phyloP scores from a whole-genome alignment of 2,888 invertebrate genomes.

The Asteroscopus sphinx region DNA sequence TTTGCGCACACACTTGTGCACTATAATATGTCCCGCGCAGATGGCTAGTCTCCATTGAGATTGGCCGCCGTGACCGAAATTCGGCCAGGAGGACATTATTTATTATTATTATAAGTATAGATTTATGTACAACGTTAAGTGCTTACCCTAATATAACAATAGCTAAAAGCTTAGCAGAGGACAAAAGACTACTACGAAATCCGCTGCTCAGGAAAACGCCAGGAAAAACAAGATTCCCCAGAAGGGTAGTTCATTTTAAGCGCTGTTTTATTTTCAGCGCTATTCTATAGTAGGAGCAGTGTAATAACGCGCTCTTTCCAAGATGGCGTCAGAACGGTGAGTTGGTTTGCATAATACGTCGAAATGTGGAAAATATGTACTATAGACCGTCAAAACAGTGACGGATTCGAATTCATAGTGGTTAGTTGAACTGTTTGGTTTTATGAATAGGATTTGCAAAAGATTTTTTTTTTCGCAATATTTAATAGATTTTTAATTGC shows the following conservation, averaged over 20 bases:
- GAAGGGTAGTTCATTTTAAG: slow-evolving; percentile 45
- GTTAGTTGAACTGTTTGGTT: too few species aligned
- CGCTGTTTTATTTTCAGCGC: slow-evolving; percentile 23
- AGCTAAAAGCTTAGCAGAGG: background rate
- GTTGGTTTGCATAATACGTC: slow-evolving; percentile 39
- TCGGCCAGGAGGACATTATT: too few species aligned
- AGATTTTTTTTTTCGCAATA: too few species aligned
- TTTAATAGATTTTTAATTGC: too few species aligned
- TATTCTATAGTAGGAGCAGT: slow-evolving; percentile 6
- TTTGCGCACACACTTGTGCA: too few species aligned
- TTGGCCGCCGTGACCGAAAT: too few species aligned
- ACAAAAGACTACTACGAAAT: slow-evolving; percentile 20
- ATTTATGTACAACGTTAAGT: too few species aligned
- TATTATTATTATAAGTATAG: too few species aligned
- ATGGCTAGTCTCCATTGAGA: too few species aligned
- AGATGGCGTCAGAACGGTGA: slow-evolving; percentile 28
- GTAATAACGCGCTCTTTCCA: slow-evolving; percentile 29
- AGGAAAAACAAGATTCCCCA: slow-evolving; percentile 36
- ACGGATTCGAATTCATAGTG: slow-evolving; percentile 1
- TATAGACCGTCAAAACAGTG: slow-evolving; percentile 13
- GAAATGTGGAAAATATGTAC: slow-evolving; percentile 20
- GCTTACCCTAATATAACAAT: too few species aligned
- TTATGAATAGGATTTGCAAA: too few species aligned
- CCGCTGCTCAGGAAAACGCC: slow-evolving; percentile 17
- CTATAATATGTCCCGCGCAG: too few species aligned